phyloP scores from a whole-genome alignment of 2,888 invertebrate species.

The Nipponacmea schrenckii region DNA sequence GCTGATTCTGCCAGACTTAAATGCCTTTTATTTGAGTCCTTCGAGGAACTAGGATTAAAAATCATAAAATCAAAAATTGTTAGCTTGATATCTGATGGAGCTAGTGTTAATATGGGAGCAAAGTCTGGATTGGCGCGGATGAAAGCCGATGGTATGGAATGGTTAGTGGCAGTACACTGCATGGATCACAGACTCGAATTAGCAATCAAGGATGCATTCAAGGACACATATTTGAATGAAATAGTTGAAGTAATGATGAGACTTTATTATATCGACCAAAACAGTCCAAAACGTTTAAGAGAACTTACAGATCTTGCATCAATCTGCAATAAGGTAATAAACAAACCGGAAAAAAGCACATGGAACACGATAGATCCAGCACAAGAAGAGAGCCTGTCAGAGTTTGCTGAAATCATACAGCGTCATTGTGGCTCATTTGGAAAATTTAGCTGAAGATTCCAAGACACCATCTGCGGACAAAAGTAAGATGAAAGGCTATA shows the following conservation, averaged over 20 bases:
- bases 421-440: background rate
- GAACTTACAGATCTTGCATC: background rate
- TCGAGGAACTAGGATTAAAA: no score
- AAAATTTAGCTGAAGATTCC: background rate
- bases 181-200: no score
- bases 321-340: background rate
- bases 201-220: no score
- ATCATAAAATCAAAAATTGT: no score
- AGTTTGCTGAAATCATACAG: constrained; percentile 1
- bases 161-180: no score
- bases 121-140: no score
- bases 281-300: constrained; percentile 9
- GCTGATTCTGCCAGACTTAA: no score
- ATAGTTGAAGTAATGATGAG: background rate
- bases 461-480: background rate
- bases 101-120: no score
- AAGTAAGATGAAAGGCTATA: background rate
- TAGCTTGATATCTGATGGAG: no score
- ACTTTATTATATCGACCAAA: constrained; percentile 1
- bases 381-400: constrained; percentile 3
- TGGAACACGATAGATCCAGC: constrained; percentile 11
- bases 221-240: background rate
- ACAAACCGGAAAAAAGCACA: background rate
- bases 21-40: no score
- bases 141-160: no score